These are phyloP conservation scores for Charina bottae DNA, from an alignment of 2,113 vertebrate genomes.

Conservation along the genomic window DNA sequence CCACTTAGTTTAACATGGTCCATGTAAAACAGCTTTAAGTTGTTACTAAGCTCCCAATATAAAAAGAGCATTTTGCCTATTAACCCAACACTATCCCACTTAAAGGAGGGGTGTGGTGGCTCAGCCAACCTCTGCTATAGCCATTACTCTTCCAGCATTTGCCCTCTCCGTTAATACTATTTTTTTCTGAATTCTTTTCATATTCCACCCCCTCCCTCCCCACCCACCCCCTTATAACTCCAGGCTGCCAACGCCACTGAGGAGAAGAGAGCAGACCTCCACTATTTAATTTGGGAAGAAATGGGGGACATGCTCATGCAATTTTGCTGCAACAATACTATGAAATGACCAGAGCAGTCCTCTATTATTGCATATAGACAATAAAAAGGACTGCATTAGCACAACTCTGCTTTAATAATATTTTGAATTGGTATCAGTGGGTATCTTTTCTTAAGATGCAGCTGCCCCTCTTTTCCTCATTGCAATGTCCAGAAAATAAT, in stretches of 20 bases:
- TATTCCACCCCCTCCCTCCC: background rate
- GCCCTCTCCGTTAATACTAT: background rate
- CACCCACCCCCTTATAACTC: background rate
- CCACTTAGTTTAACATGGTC: background rate
- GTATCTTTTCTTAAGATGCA: background rate
- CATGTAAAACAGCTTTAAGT: background rate
- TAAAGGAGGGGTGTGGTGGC: too few relatives aligned
- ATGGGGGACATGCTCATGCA: background rate
- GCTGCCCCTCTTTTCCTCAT: background rate
- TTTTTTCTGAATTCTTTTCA: background rate
- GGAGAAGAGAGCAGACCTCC: background rate
- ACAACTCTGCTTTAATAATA: background rate
- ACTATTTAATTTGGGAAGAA: background rate
- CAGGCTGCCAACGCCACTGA: background rate
- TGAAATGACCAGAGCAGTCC: background rate
- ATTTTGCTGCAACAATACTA: background rate
- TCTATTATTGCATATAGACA: background rate
- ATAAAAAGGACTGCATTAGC: background rate
- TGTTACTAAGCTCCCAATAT: background rate
- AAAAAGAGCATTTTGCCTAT: background rate
- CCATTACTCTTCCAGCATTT: background rate
- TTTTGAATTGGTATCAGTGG: background rate
- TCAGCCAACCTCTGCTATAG: background rate
- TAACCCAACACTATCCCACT: background rate
- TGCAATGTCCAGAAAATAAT: conserved; percentile 5